A percentile compares a stretch with the other conserved stretches of the same genome.
phyloP scores from a whole-genome alignment of 1,140 invertebrate genomes.

The Euura saliciscinereae region DNA sequence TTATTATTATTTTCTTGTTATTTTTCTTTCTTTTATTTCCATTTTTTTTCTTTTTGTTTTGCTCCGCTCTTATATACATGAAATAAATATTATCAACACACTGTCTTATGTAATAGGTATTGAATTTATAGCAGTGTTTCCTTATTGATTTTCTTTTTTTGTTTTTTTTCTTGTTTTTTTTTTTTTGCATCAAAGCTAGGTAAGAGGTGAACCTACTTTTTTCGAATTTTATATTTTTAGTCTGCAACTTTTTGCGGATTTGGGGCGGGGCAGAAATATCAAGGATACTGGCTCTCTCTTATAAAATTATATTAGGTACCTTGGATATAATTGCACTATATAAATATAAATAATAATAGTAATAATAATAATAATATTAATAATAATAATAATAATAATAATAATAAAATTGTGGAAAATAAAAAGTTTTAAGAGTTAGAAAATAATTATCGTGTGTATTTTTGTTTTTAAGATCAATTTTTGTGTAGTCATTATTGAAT shows the following conservation, averaged over 20 bases:
- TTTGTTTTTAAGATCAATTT: too few relatives aligned
- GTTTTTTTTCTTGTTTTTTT: slow-evolving; percentile 18
- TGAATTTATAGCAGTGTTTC: slow-evolving; percentile 14
- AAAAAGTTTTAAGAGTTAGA: too few relatives aligned
- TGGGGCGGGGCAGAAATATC: slow-evolving; percentile 20
- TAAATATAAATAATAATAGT: slow-evolving; percentile 17
- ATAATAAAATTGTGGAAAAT: too few relatives aligned
- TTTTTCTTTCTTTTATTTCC: too few relatives aligned
- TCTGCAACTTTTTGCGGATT: too few relatives aligned
- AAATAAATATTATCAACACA: slow-evolving; percentile 60
- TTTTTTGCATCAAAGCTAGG: too few relatives aligned
- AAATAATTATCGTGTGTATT: too few relatives aligned
- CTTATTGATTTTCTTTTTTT: slow-evolving; percentile 18
- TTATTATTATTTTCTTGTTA: too few relatives aligned
- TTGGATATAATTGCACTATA: slow-evolving; percentile 56
- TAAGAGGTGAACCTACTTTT: too few relatives aligned
- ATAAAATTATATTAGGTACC: slow-evolving; percentile 57
- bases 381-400: background rate
- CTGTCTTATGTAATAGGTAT: slow-evolving; percentile 39
- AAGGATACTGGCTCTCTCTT: slow-evolving; percentile 56
- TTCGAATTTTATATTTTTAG: too few relatives aligned
- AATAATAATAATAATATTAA: slow-evolving; percentile 1
- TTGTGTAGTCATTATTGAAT: too few relatives aligned
- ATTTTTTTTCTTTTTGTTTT: too few relatives aligned
- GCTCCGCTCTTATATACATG: slow-evolving; percentile 52